phyloP scores from a whole-genome alignment of 2,113 vertebrate species.

The Poicephalus gulielmi region DNA sequence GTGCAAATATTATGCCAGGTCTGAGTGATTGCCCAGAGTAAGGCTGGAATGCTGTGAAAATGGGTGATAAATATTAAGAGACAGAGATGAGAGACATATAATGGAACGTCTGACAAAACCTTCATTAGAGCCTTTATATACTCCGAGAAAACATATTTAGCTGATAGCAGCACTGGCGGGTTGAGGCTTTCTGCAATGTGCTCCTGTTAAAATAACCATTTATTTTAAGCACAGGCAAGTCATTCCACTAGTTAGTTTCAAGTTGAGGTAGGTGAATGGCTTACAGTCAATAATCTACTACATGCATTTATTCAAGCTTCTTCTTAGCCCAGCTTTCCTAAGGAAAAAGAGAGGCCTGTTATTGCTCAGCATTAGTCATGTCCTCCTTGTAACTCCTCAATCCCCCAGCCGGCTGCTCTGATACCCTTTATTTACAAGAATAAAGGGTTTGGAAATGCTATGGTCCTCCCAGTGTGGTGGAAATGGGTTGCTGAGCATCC shows the following conservation, averaged over 20 bases:
- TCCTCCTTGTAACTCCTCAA: background rate
- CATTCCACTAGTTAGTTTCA: slow-evolving; percentile 12
- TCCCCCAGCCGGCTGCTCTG: background rate
- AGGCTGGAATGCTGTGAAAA: slow-evolving; percentile 28
- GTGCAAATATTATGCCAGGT: background rate
- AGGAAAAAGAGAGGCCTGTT: background rate
- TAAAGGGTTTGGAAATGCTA: background rate
- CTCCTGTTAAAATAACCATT: slow-evolving; percentile 56
- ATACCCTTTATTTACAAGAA: background rate
- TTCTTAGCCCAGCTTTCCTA: background rate
- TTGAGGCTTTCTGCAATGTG: background rate
- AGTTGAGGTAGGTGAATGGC: slow-evolving; percentile 3
- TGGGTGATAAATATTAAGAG: slow-evolving; percentile 53
- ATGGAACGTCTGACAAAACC: slow-evolving; percentile 49
- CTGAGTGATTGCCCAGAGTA: background rate
- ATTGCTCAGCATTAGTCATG: background rate
- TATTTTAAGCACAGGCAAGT: slow-evolving; percentile 37
- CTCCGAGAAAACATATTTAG: slow-evolving; percentile 47
- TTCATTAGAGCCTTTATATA: slow-evolving; percentile 46
- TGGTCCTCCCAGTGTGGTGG: background rate
- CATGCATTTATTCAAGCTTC: background rate
- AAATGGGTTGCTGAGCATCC: background rate
- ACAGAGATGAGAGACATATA: background rate
- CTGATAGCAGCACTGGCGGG: background rate
- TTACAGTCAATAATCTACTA: background rate